phyloP scores from a whole-genome alignment of 2,797 vertebrate genomes.

The Allobates femoralis region DNA sequence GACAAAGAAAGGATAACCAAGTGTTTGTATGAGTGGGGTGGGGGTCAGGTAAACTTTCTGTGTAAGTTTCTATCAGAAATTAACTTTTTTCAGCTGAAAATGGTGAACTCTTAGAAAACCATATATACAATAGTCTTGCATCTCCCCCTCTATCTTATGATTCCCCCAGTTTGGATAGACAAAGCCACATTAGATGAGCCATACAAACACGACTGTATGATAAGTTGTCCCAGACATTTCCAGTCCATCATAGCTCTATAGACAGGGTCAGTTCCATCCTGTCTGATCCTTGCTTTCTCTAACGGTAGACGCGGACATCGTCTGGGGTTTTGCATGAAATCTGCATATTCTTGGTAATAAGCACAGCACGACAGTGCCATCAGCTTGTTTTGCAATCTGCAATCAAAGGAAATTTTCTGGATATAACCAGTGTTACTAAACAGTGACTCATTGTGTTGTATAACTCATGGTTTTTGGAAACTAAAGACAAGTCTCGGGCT shows the following conservation, averaged over 20 bases:
- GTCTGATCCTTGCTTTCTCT: background rate
- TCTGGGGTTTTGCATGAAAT: background rate
- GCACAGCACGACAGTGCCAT: background rate
- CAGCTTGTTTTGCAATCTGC: conserved; percentile 32
- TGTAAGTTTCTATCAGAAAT: background rate
- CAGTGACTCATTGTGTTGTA: conserved; percentile 37
- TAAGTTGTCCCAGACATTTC: background rate
- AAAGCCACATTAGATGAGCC: no score
- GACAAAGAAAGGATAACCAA: no score
- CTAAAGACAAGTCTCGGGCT: conserved; percentile 10
- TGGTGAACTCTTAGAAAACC: background rate
- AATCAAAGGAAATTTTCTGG: conserved; percentile 19
- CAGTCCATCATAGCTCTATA: background rate
- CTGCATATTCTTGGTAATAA: background rate
- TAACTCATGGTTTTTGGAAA: conserved; percentile 2
- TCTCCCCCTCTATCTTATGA: no score
- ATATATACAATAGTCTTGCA: background rate
- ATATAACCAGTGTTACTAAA: conserved; percentile 23
- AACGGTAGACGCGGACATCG: background rate
- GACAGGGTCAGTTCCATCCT: background rate
- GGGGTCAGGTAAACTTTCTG: background rate
- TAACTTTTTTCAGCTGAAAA: background rate
- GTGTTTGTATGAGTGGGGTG: background rate
- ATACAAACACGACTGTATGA: background rate
- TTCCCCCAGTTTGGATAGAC: no score